phyloP scores from a whole-genome alignment of 2,113 vertebrate species.

The Mastomys coucha region DNA sequence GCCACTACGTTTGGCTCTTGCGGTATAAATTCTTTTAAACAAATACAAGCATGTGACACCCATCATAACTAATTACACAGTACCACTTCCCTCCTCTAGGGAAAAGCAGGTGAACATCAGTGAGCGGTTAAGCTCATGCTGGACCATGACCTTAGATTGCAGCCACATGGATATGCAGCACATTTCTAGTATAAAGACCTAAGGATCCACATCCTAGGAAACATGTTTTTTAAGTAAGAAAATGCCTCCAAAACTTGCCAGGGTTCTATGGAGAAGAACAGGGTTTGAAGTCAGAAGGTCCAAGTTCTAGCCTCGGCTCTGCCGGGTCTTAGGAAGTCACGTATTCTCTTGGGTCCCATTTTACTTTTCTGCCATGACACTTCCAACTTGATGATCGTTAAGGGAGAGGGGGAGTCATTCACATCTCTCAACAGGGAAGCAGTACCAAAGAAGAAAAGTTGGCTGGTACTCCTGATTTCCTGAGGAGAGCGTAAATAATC shows the following conservation, averaged over 20 bases:
- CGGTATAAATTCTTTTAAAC: background rate
- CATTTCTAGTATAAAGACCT: background rate
- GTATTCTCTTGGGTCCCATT: background rate
- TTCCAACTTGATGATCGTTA: background rate
- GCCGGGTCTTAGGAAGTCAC: background rate
- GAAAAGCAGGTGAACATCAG: background rate
- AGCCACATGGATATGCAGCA: no score
- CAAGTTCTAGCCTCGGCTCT: background rate
- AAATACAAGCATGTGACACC: background rate
- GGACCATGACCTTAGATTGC: background rate
- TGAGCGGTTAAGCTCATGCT: background rate
- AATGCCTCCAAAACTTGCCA: background rate
- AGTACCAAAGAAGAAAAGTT: conserved; percentile 57
- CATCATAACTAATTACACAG: background rate
- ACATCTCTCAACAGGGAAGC: conserved; percentile 38
- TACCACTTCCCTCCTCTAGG: background rate
- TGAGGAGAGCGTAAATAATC: conserved; percentile 82
- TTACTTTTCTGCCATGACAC: background rate
- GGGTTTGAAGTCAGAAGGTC: background rate
- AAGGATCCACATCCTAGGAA: background rate
- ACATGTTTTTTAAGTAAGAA: background rate
- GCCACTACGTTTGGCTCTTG: background rate
- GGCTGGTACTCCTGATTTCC: conserved; percentile 57
- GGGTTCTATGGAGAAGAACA: background rate
- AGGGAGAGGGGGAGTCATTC: conserved; percentile 46